A percentile compares a stretch with the other conserved stretches of the same genome.
Evolutionary conservation across 2,797 vertebrate genomes (phyloP).

Genomic region (Leptoclinus maculatus): DNA sequence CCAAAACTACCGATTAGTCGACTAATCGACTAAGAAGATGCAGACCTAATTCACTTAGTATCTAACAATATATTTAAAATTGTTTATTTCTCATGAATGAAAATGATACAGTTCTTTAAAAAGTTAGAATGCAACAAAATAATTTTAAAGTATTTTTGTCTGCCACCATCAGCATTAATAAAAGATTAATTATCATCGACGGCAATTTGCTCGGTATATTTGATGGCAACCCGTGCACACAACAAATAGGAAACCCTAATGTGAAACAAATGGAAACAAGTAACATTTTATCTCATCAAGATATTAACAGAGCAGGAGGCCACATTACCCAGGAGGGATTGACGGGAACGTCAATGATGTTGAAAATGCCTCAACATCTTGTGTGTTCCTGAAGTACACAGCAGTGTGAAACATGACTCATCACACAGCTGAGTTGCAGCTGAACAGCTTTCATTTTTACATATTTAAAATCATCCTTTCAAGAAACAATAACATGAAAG

Average conservation of each 20-base stretch:
- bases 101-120: neutral
- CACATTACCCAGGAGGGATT: neutral
- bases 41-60: neutral
- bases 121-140: neutral
- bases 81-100: neutral
- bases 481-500: neutral
- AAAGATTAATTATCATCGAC: neutral
- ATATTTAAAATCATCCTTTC: neutral
- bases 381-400: neutral
- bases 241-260: conserved; percentile 1
- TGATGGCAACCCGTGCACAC: neutral
- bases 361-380: neutral
- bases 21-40: too few species aligned
- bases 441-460: neutral
- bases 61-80: neutral
- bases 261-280: conserved; percentile 16
- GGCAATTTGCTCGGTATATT: neutral
- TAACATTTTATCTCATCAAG: conserved; percentile 1
- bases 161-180: neutral
- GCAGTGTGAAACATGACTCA: neutral
- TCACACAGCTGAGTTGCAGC: neutral
- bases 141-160: neutral
- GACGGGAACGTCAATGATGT: neutral
- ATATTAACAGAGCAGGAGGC: conserved; percentile 19
- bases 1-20: too few species aligned